Evolutionary conservation across 2,797 vertebrate species (phyloP).

Genomic region (Artibeus jamaicensis): DNA sequence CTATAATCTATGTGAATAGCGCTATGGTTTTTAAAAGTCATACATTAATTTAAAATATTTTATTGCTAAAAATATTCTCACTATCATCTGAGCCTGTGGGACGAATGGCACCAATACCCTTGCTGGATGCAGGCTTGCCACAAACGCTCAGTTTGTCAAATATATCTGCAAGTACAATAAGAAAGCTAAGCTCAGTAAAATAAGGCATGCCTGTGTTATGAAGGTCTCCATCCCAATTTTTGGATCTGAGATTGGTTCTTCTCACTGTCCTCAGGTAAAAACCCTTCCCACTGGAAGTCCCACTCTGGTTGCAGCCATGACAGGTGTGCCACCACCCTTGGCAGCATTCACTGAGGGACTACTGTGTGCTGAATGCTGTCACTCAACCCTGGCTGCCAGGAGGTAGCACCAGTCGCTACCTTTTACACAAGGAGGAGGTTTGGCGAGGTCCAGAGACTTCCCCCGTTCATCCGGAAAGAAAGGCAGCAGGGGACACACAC

Average conservation of each 20-base stretch:
- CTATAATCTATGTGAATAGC: not conserved
- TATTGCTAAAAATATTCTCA: not conserved
- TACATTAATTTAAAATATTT: not conserved
- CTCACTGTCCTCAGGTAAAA: not conserved
- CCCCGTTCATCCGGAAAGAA: not conserved
- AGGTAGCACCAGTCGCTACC: not conserved
- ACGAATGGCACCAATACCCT: not conserved
- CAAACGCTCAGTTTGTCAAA: not conserved
- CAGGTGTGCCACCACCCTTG: too few species aligned
- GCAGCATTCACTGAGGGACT: too few species aligned
- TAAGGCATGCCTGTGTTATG: not conserved
- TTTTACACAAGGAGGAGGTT: not conserved
- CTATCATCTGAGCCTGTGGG: not conserved
- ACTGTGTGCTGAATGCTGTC: accelerated
- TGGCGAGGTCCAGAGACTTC: not conserved
- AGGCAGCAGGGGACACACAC: accelerated
- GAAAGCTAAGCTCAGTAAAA: not conserved
- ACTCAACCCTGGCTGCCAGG: too few species aligned
- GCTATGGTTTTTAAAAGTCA: not conserved
- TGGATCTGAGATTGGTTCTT: not conserved
- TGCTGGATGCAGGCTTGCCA: not conserved
- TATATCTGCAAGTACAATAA: not conserved
- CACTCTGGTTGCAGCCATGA: not conserved
- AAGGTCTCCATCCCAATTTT: not conserved
- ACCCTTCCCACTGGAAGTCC: not conserved